These are phyloP conservation scores for Drosophila malerkotliana DNA, from an alignment of 1,140 invertebrate genomes.

Conservation along the genomic window DNA sequence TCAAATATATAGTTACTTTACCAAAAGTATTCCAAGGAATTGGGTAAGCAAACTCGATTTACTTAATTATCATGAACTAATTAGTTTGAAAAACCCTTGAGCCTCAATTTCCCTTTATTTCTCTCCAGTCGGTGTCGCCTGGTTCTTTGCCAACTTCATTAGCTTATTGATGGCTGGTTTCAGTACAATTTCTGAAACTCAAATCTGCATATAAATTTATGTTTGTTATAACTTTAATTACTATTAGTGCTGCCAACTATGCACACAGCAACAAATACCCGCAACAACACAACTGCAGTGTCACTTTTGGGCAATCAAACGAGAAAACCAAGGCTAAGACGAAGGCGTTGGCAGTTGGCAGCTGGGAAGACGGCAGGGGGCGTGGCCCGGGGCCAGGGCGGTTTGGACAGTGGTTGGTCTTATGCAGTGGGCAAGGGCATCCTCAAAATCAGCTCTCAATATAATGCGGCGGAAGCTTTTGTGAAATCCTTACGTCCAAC, in stretches of 20 bases:
- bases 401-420: conserved; percentile 11
- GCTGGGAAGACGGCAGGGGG: neutral
- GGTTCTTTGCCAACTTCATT: conserved; percentile 27
- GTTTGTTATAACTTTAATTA: conserved; percentile 77
- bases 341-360: conserved; percentile 20
- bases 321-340: conserved; percentile 47
- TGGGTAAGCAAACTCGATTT: neutral
- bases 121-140: neutral
- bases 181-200: conserved; percentile 8
- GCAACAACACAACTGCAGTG: conserved; percentile 51
- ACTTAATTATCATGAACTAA: conserved; percentile 15
- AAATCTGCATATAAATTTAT: conserved; percentile 62
- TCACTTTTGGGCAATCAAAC: conserved; percentile 76
- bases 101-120: neutral
- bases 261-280: conserved; percentile 20
- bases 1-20: neutral
- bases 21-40: neutral
- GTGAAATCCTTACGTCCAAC: conserved; percentile 81
- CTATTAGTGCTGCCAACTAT: conserved; percentile 58
- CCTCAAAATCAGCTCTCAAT: conserved; percentile 79
- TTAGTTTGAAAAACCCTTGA: conserved; percentile 1
- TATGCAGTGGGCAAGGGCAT: conserved; percentile 31
- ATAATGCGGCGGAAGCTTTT: conserved; percentile 80
- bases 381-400: neutral
- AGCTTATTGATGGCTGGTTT: conserved; percentile 41